Conservation (phyloP, 2,113 vertebrate genomes). For the Callipepla californica region DNA sequence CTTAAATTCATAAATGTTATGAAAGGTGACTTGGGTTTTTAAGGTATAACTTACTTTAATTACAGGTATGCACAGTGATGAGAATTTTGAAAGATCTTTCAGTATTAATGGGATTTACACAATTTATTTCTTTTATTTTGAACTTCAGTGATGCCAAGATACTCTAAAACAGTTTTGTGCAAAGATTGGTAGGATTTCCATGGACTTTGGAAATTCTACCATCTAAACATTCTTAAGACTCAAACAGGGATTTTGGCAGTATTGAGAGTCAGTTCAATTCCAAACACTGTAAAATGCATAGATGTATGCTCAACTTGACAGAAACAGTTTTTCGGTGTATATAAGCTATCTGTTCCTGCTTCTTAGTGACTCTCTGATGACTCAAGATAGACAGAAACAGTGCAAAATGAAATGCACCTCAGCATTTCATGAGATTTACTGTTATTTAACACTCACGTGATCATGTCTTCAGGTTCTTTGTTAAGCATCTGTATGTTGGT, state of each 20-base stretch:
- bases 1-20: not conserved
- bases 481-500: conserved; percentile 98
- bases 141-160: conserved; percentile 9
- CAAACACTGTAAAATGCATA: not conserved
- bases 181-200: not conserved
- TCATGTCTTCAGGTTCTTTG: conserved; percentile 99
- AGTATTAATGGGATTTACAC: not conserved
- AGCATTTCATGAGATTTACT: not conserved
- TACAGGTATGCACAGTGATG: not conserved
- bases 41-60: conserved; percentile 27
- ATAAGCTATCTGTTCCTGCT: not conserved
- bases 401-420: not conserved
- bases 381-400: not conserved
- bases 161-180: not conserved
- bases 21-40: not conserved
- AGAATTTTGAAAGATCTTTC: not conserved
- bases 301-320: not conserved
- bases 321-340: not conserved
- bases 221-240: not conserved
- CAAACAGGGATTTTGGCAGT: not conserved
- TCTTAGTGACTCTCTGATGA: not conserved
- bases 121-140: not conserved
- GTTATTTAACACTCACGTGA: conserved; percentile 88
- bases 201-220: not conserved
- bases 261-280: not conserved